These are phyloP conservation scores for Rhopilema esculentum DNA, from an alignment of 30 jellyfish, hydroid and myxozoan species.

Conservation along the genomic window DNA sequence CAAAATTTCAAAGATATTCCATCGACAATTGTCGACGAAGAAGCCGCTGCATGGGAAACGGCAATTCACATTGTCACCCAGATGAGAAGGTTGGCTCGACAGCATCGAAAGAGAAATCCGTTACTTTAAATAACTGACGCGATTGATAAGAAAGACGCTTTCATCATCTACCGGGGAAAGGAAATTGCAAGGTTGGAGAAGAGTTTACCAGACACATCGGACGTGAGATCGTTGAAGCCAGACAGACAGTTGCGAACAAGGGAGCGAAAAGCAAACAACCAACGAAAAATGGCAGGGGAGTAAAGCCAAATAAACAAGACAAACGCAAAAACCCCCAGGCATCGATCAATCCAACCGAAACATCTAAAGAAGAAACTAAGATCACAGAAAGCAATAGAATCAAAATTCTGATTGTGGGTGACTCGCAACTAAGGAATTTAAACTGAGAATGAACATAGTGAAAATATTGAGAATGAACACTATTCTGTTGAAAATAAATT, in stretches of 20 bases:
- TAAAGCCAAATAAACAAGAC: not conserved
- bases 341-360: not conserved
- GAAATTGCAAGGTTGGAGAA: not conserved
- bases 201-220: constrained; percentile 6
- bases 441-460: too few species aligned
- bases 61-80: too few species aligned
- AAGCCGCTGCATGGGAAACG: too few species aligned
- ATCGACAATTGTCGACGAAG: too few species aligned
- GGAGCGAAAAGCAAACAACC: constrained; percentile 9
- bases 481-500: constrained; percentile 10
- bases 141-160: constrained; percentile 5
- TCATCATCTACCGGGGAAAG: not conserved
- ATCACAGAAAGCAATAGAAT: too few species aligned
- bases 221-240: constrained; percentile 8
- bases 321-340: not conserved
- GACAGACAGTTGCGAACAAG: constrained; percentile 18
- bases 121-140: not conserved
- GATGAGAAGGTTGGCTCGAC: too few species aligned
- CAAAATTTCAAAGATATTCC: too few species aligned
- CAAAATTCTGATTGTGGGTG: too few species aligned
- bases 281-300: constrained; percentile 10
- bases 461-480: too few species aligned
- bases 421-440: too few species aligned
- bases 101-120: too few species aligned
- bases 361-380: constrained; percentile 6